phyloP scores from a whole-genome alignment of 2,113 vertebrate species.

The Harpagus bidentatus region DNA sequence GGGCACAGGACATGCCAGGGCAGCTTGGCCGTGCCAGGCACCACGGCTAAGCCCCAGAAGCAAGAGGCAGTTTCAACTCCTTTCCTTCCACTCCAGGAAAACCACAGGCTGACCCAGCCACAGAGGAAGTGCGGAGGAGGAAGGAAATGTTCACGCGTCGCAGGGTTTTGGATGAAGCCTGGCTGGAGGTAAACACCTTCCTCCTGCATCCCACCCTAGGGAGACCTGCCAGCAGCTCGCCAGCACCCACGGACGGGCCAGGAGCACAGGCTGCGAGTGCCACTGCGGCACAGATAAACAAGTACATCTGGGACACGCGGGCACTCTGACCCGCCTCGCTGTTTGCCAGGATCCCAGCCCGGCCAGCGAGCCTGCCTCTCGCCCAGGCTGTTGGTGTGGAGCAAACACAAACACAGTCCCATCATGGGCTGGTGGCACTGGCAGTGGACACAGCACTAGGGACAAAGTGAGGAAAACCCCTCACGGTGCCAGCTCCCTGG shows the following conservation, averaged over 20 bases:
- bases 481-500: not conserved
- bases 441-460: not conserved
- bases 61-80: not conserved
- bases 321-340: not conserved
- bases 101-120: not conserved
- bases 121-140: slow-evolving; percentile 14
- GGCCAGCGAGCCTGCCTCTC: not conserved
- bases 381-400: accelerated
- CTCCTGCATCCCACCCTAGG: accelerated
- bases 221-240: not conserved
- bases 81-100: slow-evolving; percentile 9
- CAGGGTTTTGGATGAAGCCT: not conserved
- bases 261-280: not conserved
- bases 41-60: not conserved
- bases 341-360: not conserved
- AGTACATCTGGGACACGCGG: not conserved
- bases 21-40: not conserved
- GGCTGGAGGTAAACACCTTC: slow-evolving; percentile 14
- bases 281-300: not conserved
- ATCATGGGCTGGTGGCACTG: accelerated
- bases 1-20: not conserved
- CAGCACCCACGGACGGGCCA: not conserved
- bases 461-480: not conserved
- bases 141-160: not conserved
- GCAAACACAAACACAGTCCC: not conserved